These are phyloP conservation scores for Reinhardtius hippoglossoides DNA, from an alignment of 2,113 vertebrate genomes.

Conservation along the genomic window DNA sequence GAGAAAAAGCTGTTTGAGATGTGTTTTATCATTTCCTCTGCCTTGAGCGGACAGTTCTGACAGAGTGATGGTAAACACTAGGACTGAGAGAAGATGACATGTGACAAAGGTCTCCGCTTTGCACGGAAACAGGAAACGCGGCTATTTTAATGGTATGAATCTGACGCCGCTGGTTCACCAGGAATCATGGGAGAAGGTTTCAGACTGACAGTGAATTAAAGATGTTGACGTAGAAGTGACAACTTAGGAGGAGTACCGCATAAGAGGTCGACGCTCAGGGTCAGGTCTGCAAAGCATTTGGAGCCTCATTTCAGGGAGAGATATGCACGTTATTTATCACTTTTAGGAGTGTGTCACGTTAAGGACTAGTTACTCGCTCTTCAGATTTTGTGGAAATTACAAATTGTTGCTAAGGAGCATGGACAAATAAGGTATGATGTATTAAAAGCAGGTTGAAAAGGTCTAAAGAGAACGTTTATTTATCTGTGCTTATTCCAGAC, in stretches of 20 bases:
- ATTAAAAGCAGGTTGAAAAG: conserved; percentile 18
- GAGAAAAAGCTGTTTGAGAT: not conserved
- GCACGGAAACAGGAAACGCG: not conserved
- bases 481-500: not conserved
- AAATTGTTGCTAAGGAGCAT: conserved; percentile 16
- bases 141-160: conserved; percentile 30
- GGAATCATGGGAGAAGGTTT: conserved; percentile 4
- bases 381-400: not conserved
- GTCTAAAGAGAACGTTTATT: not conserved
- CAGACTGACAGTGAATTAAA: conserved; percentile 45
- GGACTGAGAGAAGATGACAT: not conserved
- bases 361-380: conserved; percentile 18
- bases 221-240: conserved; percentile 38
- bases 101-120: conserved; percentile 16
- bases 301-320: conserved; percentile 17
- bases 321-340: conserved; percentile 36
- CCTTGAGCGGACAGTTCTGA: conserved; percentile 1
- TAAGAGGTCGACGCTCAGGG: conserved; percentile 23
- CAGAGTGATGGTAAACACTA: conserved; percentile 14
- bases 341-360: not conserved
- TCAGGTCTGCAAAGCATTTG: conserved; percentile 10
- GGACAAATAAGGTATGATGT: conserved; percentile 12
- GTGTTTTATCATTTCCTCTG: not conserved
- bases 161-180: not conserved
- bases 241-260: conserved; percentile 31